Evolutionary conservation across 2,888 invertebrate species (phyloP), one percentile per base, ranked within the genome.

Genomic region (Drosophila colorata): DNA sequence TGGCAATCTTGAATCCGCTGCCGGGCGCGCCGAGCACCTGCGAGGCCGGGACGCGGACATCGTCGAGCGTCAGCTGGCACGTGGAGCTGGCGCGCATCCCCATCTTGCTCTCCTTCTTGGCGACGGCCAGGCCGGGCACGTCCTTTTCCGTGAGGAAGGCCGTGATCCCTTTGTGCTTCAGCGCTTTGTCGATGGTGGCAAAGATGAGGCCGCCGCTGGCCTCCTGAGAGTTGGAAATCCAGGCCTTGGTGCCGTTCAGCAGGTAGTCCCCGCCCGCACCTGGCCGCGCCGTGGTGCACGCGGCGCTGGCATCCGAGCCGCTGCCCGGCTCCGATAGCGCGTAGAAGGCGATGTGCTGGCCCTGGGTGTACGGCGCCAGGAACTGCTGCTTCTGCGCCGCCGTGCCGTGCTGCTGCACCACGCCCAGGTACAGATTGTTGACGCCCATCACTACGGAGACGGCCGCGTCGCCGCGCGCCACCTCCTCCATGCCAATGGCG

Each of bases 231-330:
- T 97, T 89, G 0, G 98, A 98, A 66, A 98, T 98, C 98, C 98
- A 98, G 9, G 96, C 95, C 92, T 98, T 98, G 4, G 97, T 97
- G 3, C 98, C 98, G 92, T 97, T 97, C 5, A 98, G 83, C 20
- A 94, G 87, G 93, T 95, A 98, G 72, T 94, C 93, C 1, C 95
- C 96, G 5, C 93, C 92, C 6, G 93, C 90, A 88, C 93, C 92
- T 5, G 93, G 87, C 89, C 93, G 95, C 0, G 98, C 98, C 8
- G 94, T 95, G 0, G 98, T 98, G 0, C 97, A 96, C 2, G 98
- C 98, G 9, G 98, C 98, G 5, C 98, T 97, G 6, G 98, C 98
- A 93, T 98, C 98, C 59, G 97, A 97, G 0, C 98, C 98, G 92
- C 98, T 98, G 0, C 95, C 96, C 28, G 98, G 98, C 92, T 98